Evolutionary conservation across 2,888 invertebrate species (phyloP).

Genomic region (Podabrus alpinus): DNA sequence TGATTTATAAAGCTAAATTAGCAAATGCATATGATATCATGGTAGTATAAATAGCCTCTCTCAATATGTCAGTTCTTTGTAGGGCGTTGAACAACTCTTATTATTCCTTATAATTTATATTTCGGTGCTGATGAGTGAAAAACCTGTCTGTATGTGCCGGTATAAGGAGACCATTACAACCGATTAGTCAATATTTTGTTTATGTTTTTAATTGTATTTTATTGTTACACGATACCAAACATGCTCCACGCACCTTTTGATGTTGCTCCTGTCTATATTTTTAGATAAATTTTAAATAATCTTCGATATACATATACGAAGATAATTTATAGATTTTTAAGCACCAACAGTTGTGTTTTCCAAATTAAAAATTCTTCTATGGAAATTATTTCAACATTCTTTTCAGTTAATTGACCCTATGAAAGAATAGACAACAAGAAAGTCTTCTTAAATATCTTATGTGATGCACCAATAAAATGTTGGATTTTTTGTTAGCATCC

Average conservation of each 20-base stretch:
- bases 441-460: background rate
- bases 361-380: background rate
- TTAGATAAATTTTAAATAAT: background rate
- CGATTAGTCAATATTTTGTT: background rate
- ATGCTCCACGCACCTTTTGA: background rate
- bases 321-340: background rate
- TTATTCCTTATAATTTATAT: slow-evolving; percentile 10
- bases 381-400: background rate
- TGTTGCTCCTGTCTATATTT: background rate
- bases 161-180: background rate
- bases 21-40: slow-evolving; percentile 14
- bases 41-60: slow-evolving; percentile 14
- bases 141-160: background rate
- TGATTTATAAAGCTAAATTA: slow-evolving; percentile 15
- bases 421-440: background rate
- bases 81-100: slow-evolving; percentile 6
- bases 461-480: background rate
- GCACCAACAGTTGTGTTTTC: background rate
- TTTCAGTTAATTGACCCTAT: background rate
- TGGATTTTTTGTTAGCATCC: background rate
- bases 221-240: background rate
- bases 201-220: background rate
- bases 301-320: background rate
- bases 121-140: background rate
- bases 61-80: slow-evolving; percentile 3